Conservation (phyloP, 2,888 invertebrate species). For the Apamea anceps region DNA sequence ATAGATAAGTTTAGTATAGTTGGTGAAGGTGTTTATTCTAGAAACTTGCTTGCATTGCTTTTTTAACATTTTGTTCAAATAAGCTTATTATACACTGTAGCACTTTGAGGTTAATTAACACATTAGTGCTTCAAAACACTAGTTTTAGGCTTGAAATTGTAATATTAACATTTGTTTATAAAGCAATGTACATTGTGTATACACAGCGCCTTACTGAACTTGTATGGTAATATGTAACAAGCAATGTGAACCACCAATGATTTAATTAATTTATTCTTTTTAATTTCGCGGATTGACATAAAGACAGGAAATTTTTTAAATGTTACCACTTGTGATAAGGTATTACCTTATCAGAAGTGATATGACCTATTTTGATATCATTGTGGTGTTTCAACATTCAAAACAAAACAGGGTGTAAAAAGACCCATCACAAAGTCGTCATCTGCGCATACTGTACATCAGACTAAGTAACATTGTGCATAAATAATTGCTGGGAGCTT, state of each 20-base stretch:
- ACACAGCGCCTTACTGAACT: conserved; percentile 16
- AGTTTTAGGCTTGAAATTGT: conserved; percentile 59
- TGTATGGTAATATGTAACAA: conserved; percentile 1
- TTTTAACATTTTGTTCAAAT: conserved; percentile 70
- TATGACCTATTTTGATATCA: neutral
- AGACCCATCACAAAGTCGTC: conserved; percentile 1
- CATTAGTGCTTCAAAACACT: conserved; percentile 67
- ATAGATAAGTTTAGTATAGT: conserved; percentile 38
- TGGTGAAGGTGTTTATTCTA: conserved; percentile 27
- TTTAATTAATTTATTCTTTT: neutral
- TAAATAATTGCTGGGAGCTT: neutral
- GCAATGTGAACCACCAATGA: conserved; percentile 20
- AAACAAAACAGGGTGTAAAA: conserved; percentile 5
- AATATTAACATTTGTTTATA: conserved; percentile 51
- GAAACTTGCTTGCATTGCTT: conserved; percentile 77
- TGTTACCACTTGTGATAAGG: neutral
- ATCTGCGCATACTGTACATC: no score
- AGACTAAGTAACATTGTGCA: neutral
- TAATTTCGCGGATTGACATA: neutral
- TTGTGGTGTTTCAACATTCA: neutral
- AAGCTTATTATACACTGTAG: conserved; percentile 70
- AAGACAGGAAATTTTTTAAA: neutral
- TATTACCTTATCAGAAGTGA: neutral
- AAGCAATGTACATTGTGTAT: conserved; percentile 51
- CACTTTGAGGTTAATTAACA: conserved; percentile 58